A percentile compares a stretch with the other conserved stretches of the same genome.
These are phyloP conservation scores for Parnassius mnemosyne DNA, from an alignment of 2,888 invertebrate genomes.

Conservation along the genomic window DNA sequence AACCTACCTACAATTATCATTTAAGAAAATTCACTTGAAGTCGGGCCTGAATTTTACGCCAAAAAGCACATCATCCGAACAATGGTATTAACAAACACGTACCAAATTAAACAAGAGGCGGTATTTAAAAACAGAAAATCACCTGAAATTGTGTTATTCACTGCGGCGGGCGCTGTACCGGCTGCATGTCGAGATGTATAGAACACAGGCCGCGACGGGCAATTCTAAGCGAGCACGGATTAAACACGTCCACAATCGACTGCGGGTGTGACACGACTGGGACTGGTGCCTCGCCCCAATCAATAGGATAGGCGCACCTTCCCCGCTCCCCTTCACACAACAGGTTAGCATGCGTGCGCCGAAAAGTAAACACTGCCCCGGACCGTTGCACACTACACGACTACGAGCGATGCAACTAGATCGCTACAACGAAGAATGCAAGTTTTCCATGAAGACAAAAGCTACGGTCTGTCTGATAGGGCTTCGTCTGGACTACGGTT, in stretches of 20 bases:
- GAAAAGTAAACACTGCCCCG: slow-evolving; percentile 41
- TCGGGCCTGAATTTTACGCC: slow-evolving; percentile 3
- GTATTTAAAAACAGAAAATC: slow-evolving; percentile 20
- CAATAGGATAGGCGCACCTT: slow-evolving; percentile 56
- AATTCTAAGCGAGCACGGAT: slow-evolving; percentile 36
- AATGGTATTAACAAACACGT: slow-evolving; percentile 18
- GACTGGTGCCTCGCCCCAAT: slow-evolving; percentile 55
- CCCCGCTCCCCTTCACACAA: slow-evolving; percentile 47
- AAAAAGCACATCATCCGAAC: slow-evolving; percentile 18
- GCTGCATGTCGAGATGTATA: slow-evolving; percentile 54
- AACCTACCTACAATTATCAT: slow-evolving; percentile 6
- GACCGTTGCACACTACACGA: slow-evolving; percentile 31
- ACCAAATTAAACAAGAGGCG: slow-evolving; percentile 3
- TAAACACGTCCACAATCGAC: slow-evolving; percentile 25
- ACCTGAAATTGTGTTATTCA: slow-evolving; percentile 59
- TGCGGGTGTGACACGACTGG: slow-evolving; percentile 48
- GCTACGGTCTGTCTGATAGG: slow-evolving; percentile 3
- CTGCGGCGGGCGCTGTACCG: slow-evolving; percentile 55
- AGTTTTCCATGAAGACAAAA: slow-evolving; percentile 8
- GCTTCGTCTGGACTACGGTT: neutral
- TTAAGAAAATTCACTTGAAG: neutral
- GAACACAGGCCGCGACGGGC: slow-evolving; percentile 30
- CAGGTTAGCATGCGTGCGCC: slow-evolving; percentile 74
- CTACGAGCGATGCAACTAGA: slow-evolving; percentile 13
- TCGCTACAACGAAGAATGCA: neutral